Evolutionary conservation across 1,140 invertebrate genomes (phyloP), one percentile per base, ranked within the genome.

Genomic region (Plectus sambesii): DNA sequence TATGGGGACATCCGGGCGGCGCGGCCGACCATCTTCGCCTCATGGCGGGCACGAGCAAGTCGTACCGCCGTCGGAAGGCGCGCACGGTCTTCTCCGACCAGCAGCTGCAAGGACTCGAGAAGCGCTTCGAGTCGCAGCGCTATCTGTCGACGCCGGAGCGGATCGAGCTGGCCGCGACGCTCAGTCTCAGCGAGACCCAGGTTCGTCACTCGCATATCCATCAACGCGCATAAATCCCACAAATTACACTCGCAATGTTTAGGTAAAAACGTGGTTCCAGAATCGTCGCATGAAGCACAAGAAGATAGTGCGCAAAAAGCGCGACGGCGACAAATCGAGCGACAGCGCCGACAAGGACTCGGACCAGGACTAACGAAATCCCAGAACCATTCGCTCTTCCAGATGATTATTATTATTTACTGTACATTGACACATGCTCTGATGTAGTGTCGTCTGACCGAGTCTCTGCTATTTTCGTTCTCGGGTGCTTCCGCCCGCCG

Each of bases 231-330:
- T n/a, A n/a, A n/a, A n/a, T n/a, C n/a, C n/a, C n/a, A n/a, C 9
- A 41, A 9, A 41, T n/a, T 15, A 12, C 9, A 41, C 12, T 19
- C 9, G 9, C n/a, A 12, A 45, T 42, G 60, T 63, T 25, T 59
- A 79, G 77, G 88, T 93, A 37, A 94, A 93, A 75, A 93, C 87
- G 26, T 96, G 89, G 90, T 96, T 94, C 72, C 89, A 94, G 73
- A 94, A 94, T 72, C 73, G 88, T 12, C 74, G 88, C 55, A 94
- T 94, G 88, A 96, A 94, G 65, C 87, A 93, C 70, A 94, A 94
- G 76, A 94, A 94, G 68, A 49, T 53, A 1, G 47, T 60, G 4
- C 41, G 52, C 6, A 54, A 55, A 30, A 53, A 56, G 30, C 12
- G 12, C 12, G 30, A 33, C 30, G 30, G 30, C 30, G 30, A 33